Conservation (phyloP, 2,888 invertebrate species). For the Crepidodera aurea region DNA sequence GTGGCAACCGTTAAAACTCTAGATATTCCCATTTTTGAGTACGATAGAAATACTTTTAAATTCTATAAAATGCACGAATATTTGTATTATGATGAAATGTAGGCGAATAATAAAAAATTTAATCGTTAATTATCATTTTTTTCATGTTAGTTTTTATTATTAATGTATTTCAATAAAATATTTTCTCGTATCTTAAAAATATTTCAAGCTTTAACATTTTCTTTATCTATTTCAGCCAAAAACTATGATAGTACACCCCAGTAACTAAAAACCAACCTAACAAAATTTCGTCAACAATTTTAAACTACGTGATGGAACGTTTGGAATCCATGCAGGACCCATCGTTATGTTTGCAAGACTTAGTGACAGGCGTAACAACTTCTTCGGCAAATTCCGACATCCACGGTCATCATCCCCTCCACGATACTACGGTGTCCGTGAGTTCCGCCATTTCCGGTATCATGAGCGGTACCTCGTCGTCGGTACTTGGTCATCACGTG, state of each 20-base stretch:
- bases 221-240: no score
- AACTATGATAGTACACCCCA: not conserved
- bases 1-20: no score
- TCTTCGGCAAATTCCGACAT: slow-evolving; percentile 64
- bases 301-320: slow-evolving; percentile 64
- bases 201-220: no score
- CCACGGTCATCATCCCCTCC: slow-evolving; percentile 65
- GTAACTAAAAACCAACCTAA: not conserved
- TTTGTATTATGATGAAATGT: no score
- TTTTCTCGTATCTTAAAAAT: no score
- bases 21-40: no score
- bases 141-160: no score
- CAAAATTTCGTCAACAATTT: not conserved
- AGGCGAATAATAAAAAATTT: no score
- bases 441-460: slow-evolving; percentile 67
- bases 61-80: no score
- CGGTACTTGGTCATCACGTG: slow-evolving; percentile 63
- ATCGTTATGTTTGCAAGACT: slow-evolving; percentile 78
- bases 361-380: slow-evolving; percentile 69
- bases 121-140: no score
- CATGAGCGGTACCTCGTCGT: slow-evolving; percentile 64
- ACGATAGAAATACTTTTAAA: no score
- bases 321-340: slow-evolving; percentile 75
- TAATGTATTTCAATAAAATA: no score
- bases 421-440: slow-evolving; percentile 68